These are phyloP conservation scores for Cuculus canorus DNA, from an alignment of 2,797 vertebrate species.

Conservation along the genomic window DNA sequence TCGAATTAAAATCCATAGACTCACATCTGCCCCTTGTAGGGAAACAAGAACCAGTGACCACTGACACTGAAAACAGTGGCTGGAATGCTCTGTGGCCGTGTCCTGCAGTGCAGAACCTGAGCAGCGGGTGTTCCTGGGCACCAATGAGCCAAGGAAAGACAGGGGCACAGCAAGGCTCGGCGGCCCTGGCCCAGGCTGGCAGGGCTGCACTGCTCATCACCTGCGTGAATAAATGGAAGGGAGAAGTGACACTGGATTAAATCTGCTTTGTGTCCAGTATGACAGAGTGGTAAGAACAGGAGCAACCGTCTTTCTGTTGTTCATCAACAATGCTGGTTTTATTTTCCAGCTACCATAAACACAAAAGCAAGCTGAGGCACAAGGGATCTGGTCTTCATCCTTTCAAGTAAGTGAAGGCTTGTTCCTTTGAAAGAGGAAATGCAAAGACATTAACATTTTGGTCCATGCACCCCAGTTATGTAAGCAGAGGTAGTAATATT, in stretches of 20 bases:
- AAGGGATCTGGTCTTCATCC: conserved; percentile 85
- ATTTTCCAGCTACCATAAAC: conserved; percentile 87
- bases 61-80: background rate
- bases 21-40: background rate
- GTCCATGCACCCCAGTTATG: background rate
- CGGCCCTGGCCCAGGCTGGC: background rate
- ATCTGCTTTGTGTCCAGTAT: background rate
- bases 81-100: fast-evolving
- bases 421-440: background rate
- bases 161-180: fast-evolving
- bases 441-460: background rate
- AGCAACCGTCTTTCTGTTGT: background rate
- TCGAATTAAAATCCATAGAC: background rate
- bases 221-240: background rate
- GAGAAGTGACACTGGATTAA: background rate
- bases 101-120: fast-evolving
- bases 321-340: background rate
- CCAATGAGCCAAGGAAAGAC: fast-evolving
- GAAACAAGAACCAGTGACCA: background rate
- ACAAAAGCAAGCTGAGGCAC: conserved; percentile 87
- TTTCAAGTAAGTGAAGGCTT: conserved; percentile 84
- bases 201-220: background rate
- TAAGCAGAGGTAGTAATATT: background rate
- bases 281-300: background rate
- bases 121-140: background rate